Evolutionary conservation across 2,888 invertebrate genomes (phyloP), one percentile per base, ranked within the genome.

Genomic region (Pollenia angustigena): DNA sequence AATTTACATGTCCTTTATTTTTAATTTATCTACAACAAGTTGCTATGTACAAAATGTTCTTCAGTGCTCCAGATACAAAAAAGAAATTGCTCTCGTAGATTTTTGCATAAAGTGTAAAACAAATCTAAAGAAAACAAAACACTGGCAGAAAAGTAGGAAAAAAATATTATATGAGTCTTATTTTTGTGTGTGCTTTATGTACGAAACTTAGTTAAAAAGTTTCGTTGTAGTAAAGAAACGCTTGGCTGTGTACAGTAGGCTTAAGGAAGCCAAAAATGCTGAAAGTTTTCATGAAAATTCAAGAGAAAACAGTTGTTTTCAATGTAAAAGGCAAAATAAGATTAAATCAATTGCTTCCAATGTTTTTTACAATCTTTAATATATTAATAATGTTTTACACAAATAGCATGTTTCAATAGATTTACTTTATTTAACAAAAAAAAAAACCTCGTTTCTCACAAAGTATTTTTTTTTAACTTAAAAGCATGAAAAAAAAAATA

Each of bases 61-160:
- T 52, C 66, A 48, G 9, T 69, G 52, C 40, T 52, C 48, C 16
- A 68, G 32, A 52, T 69, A 69, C 69, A 11, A 32, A 32, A 32
- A 32, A 32, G n/a, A 32, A 32, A 32, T 32, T 32, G 32, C 32
- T 32, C 32, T 32, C 32, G 32, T 62, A 40, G 2, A 71, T 71
- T 71, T 71, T 42, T 71, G 69, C 69, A 71, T 54, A 54, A 54
- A 71, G 42, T 71, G 69, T 71, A 69, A 50, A 16, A 8, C 7
- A 66, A 66, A 50, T 50, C 18, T 50, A n/a, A 40, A 40, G 11
- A 52, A 69, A 40, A 23, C 9, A 42, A 62, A 42, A 62, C 16
- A 2, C 23, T 10, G 46, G 46, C 4, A 18, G 10, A 23, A 6
- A 12, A 52, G 40, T 6, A 32, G 9, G 48, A 44, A 46, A 58